Conservation (phyloP, 2,888 invertebrate genomes). For the Eretmocerus hayati region DNA sequence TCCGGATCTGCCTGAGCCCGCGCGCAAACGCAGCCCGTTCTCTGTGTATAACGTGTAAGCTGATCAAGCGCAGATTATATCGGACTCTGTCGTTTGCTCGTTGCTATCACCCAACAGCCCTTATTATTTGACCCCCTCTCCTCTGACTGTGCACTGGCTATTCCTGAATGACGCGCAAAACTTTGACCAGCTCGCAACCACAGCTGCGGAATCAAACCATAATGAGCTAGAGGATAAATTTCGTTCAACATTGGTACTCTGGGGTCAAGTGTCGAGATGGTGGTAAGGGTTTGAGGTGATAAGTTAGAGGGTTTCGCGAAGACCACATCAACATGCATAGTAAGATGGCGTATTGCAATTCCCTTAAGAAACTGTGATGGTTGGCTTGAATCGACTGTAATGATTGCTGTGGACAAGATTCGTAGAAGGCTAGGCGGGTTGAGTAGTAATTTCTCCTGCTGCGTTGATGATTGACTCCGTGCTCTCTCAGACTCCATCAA, state of each 20-base stretch:
- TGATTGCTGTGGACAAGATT: too few species aligned
- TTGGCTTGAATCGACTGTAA: too few species aligned
- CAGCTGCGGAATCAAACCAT: neutral
- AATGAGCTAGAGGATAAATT: too few species aligned
- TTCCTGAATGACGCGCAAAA: neutral
- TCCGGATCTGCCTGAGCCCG: too few species aligned
- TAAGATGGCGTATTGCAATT: too few species aligned
- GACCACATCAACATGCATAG: too few species aligned
- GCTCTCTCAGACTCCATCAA: too few species aligned
- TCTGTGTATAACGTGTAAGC: constrained; percentile 43
- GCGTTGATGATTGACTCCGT: too few species aligned
- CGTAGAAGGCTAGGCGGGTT: too few species aligned
- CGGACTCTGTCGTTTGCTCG: constrained; percentile 26
- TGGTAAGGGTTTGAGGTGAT: neutral
- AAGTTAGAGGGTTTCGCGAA: neutral
- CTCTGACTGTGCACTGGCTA: neutral
- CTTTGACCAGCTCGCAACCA: neutral
- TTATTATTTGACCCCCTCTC: neutral
- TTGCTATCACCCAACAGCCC: constrained; percentile 1
- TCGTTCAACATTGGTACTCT: too few species aligned
- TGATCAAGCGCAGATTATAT: constrained; percentile 47
- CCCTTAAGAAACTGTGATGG: too few species aligned
- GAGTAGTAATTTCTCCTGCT: too few species aligned
- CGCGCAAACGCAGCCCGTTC: constrained; percentile 18
- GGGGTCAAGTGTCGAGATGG: neutral